Evolutionary conservation across 2,888 invertebrate species (phyloP), one percentile per base, ranked within the genome.

Genomic region (Ecliptopera silaceata): DNA sequence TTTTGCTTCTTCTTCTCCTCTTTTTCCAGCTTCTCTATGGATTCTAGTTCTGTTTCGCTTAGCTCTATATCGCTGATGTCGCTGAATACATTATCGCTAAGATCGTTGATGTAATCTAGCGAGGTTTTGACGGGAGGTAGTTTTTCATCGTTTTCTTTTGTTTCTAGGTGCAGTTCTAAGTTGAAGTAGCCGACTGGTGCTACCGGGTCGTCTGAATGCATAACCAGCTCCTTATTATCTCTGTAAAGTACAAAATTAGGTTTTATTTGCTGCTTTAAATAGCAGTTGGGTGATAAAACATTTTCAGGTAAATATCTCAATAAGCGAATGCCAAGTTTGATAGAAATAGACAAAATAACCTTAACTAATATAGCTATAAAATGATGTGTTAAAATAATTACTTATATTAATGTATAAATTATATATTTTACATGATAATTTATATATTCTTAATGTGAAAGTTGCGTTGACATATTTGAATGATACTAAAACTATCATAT

Each of bases 181-280:
- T 96, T 97, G 56, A 99, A 92, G 84, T 98, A 99, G 29, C 97
- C 98, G 50, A 99, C 99, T 5, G 98, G 97, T 22, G 98, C 98
- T 76, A 99, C 95, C 1, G 96, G 95, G 92, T 99, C 98, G 72
- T 97, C 95, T 17, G 98, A 95, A 81, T 98, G 97, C 66, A 97
- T 94, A 56, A 99, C 94, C 72, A 95, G 93, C 92, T 98, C 97
- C 70, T 94, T 95, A 72, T 96, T 95, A 84, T 97, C 96, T 79
- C 97, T 97, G 89, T 22, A 50, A 49, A 46, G 41, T 3, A 18
- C 18, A 18, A n/a, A 18, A 3, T 15, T 11, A 18, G 2, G 10
- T 18, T 39, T 39, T 39, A 18, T 39, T 18, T 38, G 17, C 10
- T 32, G 4, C 11, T 32, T 32, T 32, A 32, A 11, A n/a, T 1